phyloP scores from a whole-genome alignment of 1,140 invertebrate species.

The Hestina assimilis region DNA sequence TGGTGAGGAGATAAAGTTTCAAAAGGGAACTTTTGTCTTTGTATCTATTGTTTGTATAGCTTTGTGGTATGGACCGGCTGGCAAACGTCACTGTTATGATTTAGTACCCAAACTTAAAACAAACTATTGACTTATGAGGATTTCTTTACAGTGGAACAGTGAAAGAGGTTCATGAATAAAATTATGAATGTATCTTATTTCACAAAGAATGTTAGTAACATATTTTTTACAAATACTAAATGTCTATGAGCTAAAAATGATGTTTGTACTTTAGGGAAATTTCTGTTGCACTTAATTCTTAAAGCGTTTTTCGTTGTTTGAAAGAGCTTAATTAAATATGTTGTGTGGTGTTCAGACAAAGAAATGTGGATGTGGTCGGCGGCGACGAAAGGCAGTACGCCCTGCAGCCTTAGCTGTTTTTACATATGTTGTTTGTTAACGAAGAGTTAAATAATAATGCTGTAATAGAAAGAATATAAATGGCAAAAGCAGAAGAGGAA shows the following conservation, averaged over 20 bases:
- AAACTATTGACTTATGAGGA: not conserved
- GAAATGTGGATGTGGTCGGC: slow-evolving; percentile 38
- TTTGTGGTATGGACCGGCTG: slow-evolving; percentile 35
- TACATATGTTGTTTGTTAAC: not conserved
- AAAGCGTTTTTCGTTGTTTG: not conserved
- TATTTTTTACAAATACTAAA: too few species aligned
- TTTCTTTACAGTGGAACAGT: not conserved
- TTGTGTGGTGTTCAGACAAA: slow-evolving; percentile 51
- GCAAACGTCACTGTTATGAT: slow-evolving; percentile 3
- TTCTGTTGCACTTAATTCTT: not conserved
- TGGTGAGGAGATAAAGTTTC: slow-evolving; percentile 44
- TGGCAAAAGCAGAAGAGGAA: too few species aligned
- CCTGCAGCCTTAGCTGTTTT: slow-evolving; percentile 21
- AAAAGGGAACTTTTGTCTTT: slow-evolving; percentile 36
- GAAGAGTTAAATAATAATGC: too few species aligned
- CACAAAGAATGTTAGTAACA: too few species aligned
- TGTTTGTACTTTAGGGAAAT: not conserved
- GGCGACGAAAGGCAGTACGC: slow-evolving; percentile 18
- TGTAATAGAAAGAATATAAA: too few species aligned
- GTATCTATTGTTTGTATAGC: slow-evolving; percentile 48
- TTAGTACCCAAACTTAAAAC: not conserved
- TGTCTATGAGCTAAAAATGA: not conserved
- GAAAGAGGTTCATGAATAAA: too few species aligned
- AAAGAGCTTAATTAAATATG: slow-evolving; percentile 64
- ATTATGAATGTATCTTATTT: too few species aligned